Evolutionary conservation across 2,797 vertebrate genomes (phyloP).

Genomic region (Clarias laeviceps): DNA sequence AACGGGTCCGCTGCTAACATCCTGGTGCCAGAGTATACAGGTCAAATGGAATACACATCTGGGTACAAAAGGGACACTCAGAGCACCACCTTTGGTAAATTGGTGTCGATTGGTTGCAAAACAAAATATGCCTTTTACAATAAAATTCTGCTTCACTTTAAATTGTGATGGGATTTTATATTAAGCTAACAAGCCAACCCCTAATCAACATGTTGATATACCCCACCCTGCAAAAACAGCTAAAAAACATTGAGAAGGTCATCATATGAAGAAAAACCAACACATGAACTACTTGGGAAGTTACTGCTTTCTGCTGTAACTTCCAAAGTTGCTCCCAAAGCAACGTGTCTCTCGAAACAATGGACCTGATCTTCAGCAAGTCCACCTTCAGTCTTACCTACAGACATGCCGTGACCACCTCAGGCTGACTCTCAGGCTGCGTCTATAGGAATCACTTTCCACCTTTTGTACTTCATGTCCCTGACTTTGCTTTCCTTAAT

Average conservation of each 20-base stretch:
- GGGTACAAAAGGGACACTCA: not conserved
- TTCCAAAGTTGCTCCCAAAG: not conserved
- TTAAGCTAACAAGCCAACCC: not conserved
- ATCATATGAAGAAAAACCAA: not conserved
- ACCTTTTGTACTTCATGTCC: not conserved
- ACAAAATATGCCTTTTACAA: not conserved
- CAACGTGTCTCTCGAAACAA: not conserved
- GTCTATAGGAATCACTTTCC: not conserved
- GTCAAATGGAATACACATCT: no score
- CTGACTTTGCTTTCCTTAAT: not conserved
- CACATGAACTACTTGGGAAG: not conserved
- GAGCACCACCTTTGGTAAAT: not conserved
- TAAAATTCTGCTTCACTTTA: not conserved
- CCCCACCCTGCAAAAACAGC: not conserved
- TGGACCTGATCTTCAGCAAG: not conserved
- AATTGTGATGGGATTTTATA: not conserved
- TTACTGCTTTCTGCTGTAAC: not conserved
- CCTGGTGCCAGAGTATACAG: no score
- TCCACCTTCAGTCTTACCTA: not conserved
- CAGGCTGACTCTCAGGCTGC: not conserved
- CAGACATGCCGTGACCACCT: not conserved
- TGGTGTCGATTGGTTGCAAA: not conserved
- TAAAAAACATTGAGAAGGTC: not conserved
- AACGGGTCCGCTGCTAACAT: no score
- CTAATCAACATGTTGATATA: not conserved